Evolutionary conservation across 35 echinoderm and acorn worm genomes (phyloP), one percentile per base, ranked within the genome.

Genomic region (Diadema setosum): DNA sequence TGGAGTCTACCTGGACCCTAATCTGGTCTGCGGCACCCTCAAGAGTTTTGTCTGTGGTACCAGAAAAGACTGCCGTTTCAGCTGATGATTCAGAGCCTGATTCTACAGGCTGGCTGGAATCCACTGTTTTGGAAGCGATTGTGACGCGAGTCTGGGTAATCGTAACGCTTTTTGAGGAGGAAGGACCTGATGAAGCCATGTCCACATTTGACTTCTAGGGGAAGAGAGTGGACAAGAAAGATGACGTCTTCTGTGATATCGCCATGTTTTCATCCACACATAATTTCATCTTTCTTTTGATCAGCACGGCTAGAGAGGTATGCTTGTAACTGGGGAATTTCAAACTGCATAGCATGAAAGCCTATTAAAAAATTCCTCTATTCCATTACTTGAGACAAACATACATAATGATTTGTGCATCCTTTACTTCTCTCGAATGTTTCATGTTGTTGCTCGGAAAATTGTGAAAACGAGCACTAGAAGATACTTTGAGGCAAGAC

Each of bases 21-120:
- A 78, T 78, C 37, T 78, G 73, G 39, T 78, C 35, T 18, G 73
- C 73, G 5, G 73, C 73, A 24, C 39, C 34, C 30, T 78, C 73
- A 42, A 78, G 73, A 42, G 73, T 78, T 41, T 44, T 78, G 6
- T 87, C 85, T 33, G 60, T 50, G 7, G 50, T 52, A 16, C 85
- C 94, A 7, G 88, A 84, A 88, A 91, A 96, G 18, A 96, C 86
- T 20, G 89, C 94, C 23, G 94, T 96, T 65, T 96, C 94, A 3
- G 89, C 85, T 16, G 94, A 96, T 30, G 89, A 92, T 42, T 94
- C 92, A 4, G 94, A 88, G 50, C 70, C 90, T 1, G 94, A 96
- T 23, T 90, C 88, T 17, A 57, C 33, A 9, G 87, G 76, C 6
- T 75, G 73, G 20, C n/a, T 20, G 17, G 61, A 67, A 23, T 67